These are phyloP conservation scores for Mirza zaza DNA, from an alignment of 2,113 vertebrate species.

Conservation along the genomic window DNA sequence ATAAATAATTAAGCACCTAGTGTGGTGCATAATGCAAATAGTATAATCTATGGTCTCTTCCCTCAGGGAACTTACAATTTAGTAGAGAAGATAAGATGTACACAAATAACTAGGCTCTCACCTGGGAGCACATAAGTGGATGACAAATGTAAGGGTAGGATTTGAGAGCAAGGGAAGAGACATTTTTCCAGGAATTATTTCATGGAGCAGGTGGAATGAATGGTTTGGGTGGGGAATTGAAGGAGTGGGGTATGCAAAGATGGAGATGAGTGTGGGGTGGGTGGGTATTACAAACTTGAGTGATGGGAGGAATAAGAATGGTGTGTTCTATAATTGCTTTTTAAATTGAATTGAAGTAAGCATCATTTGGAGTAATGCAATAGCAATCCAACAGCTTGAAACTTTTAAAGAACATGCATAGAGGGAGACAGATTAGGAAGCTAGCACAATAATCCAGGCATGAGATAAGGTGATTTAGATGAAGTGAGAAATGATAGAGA, in stretches of 20 bases:
- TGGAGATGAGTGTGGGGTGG: neutral
- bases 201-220: neutral
- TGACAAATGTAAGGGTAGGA: neutral
- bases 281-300: neutral
- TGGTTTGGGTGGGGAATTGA: neutral
- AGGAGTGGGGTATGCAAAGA: neutral
- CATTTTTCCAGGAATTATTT: neutral
- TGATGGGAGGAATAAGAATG: neutral
- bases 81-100: conserved; percentile 11
- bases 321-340: conserved; percentile 19
- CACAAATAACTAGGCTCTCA: neutral
- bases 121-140: neutral
- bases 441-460: neutral
- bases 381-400: neutral
- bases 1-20: conserved; percentile 62
- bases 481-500: neutral
- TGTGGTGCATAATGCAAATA: conserved; percentile 4
- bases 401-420: neutral
- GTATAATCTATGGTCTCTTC: neutral
- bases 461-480: neutral
- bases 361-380: conserved; percentile 15
- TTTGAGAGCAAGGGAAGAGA: neutral
- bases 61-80: conserved; percentile 58
- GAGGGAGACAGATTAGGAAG: neutral
- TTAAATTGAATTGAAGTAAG: conserved; percentile 40